phyloP scores from a whole-genome alignment of 2,888 invertebrate species.

The Drosophila merina region DNA sequence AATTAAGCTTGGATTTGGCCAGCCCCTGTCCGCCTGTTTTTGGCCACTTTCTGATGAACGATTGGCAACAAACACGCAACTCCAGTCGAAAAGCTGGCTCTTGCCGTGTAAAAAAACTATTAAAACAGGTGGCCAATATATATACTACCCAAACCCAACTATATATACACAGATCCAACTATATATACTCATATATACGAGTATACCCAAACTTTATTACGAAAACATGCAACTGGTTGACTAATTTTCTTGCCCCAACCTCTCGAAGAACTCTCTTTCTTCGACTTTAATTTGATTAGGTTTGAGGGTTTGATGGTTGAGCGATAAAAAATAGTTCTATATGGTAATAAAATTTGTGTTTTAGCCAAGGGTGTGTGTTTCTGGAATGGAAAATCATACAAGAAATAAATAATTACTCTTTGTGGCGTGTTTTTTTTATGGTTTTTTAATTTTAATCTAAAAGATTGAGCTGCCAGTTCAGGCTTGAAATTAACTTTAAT shows the following conservation, averaged over 20 bases:
- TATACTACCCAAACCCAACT: not conserved
- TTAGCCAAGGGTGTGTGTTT: slow-evolving; percentile 23
- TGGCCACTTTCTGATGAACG: slow-evolving; percentile 44
- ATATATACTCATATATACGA: not conserved
- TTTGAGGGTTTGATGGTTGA: slow-evolving; percentile 59
- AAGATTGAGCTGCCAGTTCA: slow-evolving; percentile 13
- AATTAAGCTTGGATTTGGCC: slow-evolving; percentile 61
- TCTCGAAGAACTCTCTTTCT: slow-evolving; percentile 15
- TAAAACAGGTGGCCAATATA: slow-evolving; percentile 72
- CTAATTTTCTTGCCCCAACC: slow-evolving; percentile 59
- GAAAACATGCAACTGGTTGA: slow-evolving; percentile 69
- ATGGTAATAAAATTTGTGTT: slow-evolving; percentile 68
- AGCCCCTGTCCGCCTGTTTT: slow-evolving; percentile 6
- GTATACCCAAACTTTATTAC: slow-evolving; percentile 19
- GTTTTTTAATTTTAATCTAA: slow-evolving; percentile 65
- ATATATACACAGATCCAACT: no score
- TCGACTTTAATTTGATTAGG: slow-evolving; percentile 52
- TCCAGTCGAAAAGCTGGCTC: slow-evolving; percentile 60
- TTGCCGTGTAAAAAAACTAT: slow-evolving; percentile 61
- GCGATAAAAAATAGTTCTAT: slow-evolving; percentile 74
- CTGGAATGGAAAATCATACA: slow-evolving; percentile 8
- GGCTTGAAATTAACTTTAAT: not conserved
- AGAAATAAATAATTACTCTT: slow-evolving; percentile 23
- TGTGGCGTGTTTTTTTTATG: slow-evolving; percentile 47
- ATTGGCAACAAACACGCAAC: slow-evolving; percentile 66